Percentiles rank a stretch among this genome's conserved stretches.
Conservation (phyloP, 2,113 vertebrate genomes). For the Halichoeres trimaculatus region DNA sequence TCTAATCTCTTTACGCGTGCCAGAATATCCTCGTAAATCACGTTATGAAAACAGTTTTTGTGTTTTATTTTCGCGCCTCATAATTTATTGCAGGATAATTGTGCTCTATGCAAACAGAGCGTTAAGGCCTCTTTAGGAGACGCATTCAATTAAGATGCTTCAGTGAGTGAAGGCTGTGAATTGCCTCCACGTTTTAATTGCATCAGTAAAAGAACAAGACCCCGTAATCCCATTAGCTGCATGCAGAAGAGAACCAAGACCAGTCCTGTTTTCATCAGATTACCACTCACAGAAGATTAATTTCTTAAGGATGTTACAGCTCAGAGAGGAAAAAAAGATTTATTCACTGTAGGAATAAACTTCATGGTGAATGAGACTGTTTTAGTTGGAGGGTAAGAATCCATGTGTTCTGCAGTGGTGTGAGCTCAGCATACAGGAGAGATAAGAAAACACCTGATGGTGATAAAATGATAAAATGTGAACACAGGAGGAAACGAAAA, state of each 20-base stretch:
- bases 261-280: conserved; percentile 57
- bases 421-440: not conserved
- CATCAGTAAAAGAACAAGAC: conserved; percentile 64
- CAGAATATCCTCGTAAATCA: conserved; percentile 55
- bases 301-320: not conserved
- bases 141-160: conserved; percentile 63
- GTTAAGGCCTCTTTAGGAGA: conserved; percentile 50
- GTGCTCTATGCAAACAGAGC: conserved; percentile 66
- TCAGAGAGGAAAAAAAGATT: not conserved
- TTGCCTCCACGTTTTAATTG: conserved; percentile 75
- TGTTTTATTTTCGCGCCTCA: conserved; percentile 37
- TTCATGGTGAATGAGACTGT: too few species aligned
- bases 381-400: not conserved
- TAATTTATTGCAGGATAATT: conserved; percentile 74
- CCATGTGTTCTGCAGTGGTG: not conserved
- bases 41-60: not conserved
- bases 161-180: conserved; percentile 65
- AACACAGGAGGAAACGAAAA: not conserved
- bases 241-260: conserved; percentile 52
- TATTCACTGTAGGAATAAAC: too few species aligned
- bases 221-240: conserved; percentile 76
- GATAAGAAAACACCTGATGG: conserved; percentile 15
- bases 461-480: conserved; percentile 11
- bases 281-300: conserved; percentile 2
- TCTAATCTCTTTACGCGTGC: not conserved